Percentiles rank a stretch among this genome's conserved stretches.
phyloP scores from a whole-genome alignment of 2,797 vertebrate species.

The Karalla daura region DNA sequence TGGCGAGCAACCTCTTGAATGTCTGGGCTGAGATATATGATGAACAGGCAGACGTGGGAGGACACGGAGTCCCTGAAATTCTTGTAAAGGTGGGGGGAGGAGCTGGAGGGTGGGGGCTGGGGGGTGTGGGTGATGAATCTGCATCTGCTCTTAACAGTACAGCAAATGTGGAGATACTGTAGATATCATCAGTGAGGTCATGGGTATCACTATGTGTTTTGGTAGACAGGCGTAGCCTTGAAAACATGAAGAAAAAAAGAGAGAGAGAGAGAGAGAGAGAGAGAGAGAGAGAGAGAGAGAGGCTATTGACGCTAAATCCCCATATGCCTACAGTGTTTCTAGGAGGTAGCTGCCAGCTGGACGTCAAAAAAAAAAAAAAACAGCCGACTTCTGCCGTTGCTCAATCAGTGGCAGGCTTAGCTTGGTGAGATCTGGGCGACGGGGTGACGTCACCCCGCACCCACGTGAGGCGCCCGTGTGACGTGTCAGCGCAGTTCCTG shows the following conservation, averaged over 20 bases:
- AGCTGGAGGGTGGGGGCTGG: background rate
- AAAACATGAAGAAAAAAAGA: constrained; percentile 39
- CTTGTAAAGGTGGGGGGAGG: constrained; percentile 36
- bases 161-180: constrained; percentile 54
- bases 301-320: constrained; percentile 30
- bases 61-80: constrained; percentile 70
- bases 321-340: constrained; percentile 18
- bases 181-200: constrained; percentile 67
- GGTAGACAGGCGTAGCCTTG: constrained; percentile 55
- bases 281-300: constrained; percentile 13
- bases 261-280: constrained; percentile 3
- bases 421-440: constrained; percentile 81
- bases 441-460: constrained; percentile 87
- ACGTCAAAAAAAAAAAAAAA: constrained; percentile 69
- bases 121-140: constrained; percentile 74
- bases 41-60: constrained; percentile 70
- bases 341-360: constrained; percentile 71
- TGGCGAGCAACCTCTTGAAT: constrained; percentile 64
- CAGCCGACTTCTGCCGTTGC: constrained; percentile 83
- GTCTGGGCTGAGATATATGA: constrained; percentile 76
- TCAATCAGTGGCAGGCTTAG: constrained; percentile 84
- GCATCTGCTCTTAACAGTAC: constrained; percentile 59
- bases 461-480: constrained; percentile 83
- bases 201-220: constrained; percentile 44
- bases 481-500: constrained; percentile 72